Evolutionary conservation across 2,797 vertebrate genomes (phyloP), one percentile per base, ranked within the genome.

Genomic region (Phrynocephalus guinanensis): DNA sequence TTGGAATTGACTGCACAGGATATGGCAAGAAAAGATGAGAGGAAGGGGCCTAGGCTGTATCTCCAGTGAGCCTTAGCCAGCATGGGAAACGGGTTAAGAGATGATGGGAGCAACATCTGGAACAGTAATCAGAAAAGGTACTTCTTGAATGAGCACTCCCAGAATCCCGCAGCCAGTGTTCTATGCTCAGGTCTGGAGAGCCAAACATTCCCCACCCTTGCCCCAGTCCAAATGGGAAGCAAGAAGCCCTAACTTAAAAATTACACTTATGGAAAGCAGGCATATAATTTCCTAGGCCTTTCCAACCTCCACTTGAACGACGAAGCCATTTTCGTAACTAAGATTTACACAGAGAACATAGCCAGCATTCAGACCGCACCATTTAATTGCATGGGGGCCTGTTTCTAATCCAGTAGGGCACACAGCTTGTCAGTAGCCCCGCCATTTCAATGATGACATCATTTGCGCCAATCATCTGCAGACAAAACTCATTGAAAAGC

Each of bases 371-470:
- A 0, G 82, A 71, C 52, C 28, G 50, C 67, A 24, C 28, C 56
- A 26, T 56, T 73, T 79, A 38, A 86, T 44, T 82, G 80, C 22
- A 63, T 70, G 38, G 72, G 75, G 67, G 18, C 28, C 68, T 71
- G 60, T 28, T 7, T 44, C 71, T 38, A 56, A 30, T 50, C 77
- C 20, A 4, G 72, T 16, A 50, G n/a, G 60, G 76, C 52, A 60
- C 3, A 38, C 20, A 68, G 18, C 16, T 71, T 48, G 24, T 68
- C 56, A 63, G 70, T 79, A 85, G 79, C 73, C 3, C 0, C 0
- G 79, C 89, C 30, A 50, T 91, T 85, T 87, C 87, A 1, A 0
- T 86, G 89, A 77, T 93, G 95, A 95, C 0, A 6, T 93, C 92
- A 94, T 86, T 85, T 2, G 0, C 0, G 2, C 75, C 0, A 2